Evolutionary conservation across 2,888 invertebrate genomes (phyloP), one percentile per base, ranked within the genome.

Genomic region (Rapana venosa): DNA sequence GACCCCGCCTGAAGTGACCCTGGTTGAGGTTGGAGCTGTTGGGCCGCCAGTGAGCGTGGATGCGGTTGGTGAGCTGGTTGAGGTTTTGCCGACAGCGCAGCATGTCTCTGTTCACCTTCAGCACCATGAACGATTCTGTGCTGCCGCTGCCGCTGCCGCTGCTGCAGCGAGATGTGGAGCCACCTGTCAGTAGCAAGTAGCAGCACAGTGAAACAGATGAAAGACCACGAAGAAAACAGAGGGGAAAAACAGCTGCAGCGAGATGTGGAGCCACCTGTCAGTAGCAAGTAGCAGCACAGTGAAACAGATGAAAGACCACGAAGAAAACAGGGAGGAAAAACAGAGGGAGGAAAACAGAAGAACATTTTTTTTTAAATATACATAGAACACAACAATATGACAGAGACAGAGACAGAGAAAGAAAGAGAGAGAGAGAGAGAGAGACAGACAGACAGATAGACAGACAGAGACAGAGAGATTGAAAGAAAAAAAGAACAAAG

Each of bases 1-100:
- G 94, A 26, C 94, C 95, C 30, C 94, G 91, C 58, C 81, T 36
- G 81, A 36, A 83, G 58, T 92, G 92, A 15, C 95, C 94, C 66
- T 93, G 92, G 90, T 94, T 94, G 61, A 94, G 91, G 90, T 93
- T 92, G 90, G 94, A 93, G 89, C 93, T 93, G 58, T 93, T 93
- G 17, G 94, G 93, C 30, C 92, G 91, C 94, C 94, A 94, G 87
- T 94, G 94, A 83, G 93, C 91, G 90, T 93, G 94, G 61, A 94
- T 94, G 89, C 93, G 93, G 70, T 93, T 90, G 47, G 94, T 94
- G 70, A 94, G 87, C 77, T 93, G 92, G 61, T 92, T 91, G 61
- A 92, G 91, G n/a, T 92, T 91, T 58, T 92, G 90, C 83, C 92
- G 92, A 4, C 92, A 93, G 88, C 93, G 92, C 81, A 93, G 85